phyloP scores from a whole-genome alignment of 2,113 vertebrate species.

The Otis tarda region DNA sequence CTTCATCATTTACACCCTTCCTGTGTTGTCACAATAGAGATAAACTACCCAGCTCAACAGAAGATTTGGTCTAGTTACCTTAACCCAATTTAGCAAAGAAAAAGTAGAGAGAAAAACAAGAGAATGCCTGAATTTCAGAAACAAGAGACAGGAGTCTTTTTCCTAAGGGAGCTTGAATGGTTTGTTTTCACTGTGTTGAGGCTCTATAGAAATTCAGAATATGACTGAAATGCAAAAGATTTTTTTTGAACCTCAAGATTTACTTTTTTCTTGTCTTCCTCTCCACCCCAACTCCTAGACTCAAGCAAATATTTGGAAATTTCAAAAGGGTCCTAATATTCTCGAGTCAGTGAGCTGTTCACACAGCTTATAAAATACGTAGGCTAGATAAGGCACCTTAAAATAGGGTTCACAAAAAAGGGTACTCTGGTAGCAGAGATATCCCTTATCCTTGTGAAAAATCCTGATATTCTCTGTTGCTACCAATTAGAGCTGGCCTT shows the following conservation, averaged over 20 bases:
- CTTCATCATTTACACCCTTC: not conserved
- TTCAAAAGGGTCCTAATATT: not conserved
- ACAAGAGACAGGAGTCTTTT: rapidly evolving
- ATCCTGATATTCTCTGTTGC: not conserved
- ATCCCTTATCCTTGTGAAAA: not conserved
- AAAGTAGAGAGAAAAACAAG: not conserved
- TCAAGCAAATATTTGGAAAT: not conserved
- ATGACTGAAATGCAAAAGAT: not conserved
- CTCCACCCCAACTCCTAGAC: not conserved
- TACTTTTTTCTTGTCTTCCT: not conserved
- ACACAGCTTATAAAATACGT: not conserved
- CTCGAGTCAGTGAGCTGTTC: not conserved
- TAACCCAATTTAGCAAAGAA: not conserved
- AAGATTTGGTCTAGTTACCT: not conserved
- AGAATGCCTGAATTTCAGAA: not conserved
- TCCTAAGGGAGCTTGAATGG: not conserved
- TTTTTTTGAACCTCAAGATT: not conserved
- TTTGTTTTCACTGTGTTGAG: not conserved
- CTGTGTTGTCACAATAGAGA: not conserved
- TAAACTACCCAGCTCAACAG: not conserved
- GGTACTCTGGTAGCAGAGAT: not conserved
- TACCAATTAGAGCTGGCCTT: not conserved
- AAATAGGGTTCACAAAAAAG: not conserved
- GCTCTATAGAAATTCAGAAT: not conserved
- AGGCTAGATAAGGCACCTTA: not conserved